Evolutionary conservation across 2,797 vertebrate species (phyloP).

Genomic region (Pipistrellus pipistrellus): DNA sequence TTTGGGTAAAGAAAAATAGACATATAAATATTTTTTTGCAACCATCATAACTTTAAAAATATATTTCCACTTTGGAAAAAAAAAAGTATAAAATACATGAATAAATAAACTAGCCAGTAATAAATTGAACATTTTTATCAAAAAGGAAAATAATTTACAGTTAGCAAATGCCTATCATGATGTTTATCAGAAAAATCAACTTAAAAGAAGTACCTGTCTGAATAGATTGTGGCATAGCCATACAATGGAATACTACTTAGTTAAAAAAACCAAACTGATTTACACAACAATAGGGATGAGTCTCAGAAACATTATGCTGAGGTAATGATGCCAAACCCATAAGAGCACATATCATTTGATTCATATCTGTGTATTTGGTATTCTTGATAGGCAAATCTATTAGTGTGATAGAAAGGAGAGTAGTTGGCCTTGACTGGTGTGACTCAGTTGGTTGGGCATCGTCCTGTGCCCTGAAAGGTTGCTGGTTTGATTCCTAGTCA

Average conservation of each 20-base stretch:
- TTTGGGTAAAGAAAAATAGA: neutral
- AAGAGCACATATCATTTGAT: neutral
- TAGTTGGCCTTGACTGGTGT: neutral
- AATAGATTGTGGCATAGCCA: neutral
- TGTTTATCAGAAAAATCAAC: neutral
- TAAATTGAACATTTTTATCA: neutral
- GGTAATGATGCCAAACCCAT: neutral
- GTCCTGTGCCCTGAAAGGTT: neutral
- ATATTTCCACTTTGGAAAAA: conserved; percentile 13
- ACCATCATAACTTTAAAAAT: neutral
- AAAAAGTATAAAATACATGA: neutral
- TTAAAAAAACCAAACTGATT: neutral
- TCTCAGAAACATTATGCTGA: neutral
- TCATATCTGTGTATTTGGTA: conserved; percentile 19
- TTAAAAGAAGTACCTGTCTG: neutral
- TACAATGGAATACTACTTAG: neutral
- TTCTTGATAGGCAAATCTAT: neutral
- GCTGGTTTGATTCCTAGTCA: neutral
- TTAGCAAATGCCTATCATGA: neutral
- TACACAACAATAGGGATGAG: neutral
- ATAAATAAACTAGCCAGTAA: neutral
- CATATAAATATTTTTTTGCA: neutral
- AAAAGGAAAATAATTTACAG: neutral
- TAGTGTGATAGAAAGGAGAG: neutral
- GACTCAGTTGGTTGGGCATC: neutral